Base-by-base conservation (phyloP, 2,797 vertebrate genomes). In the Anguilla marmorata region DNA sequence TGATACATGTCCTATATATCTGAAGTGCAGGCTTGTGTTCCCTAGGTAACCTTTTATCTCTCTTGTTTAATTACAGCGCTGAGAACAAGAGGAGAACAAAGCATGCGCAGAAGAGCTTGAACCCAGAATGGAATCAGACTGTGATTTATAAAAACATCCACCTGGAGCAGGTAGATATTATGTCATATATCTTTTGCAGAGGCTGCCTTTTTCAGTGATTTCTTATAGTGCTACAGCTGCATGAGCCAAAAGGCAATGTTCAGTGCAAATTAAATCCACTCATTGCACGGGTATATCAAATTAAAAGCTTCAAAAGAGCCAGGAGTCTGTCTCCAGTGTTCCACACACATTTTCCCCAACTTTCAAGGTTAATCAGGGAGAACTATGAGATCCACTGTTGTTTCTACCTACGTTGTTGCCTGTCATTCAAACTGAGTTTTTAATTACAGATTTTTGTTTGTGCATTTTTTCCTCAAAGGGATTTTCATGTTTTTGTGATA, bases 91-190 rank as follows among this genome's bases (percentile, higher is more conserved):
- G 98, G 92, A 97, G 97, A 89, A 99, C 97, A 90, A 99, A 99
- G 91, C 97, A 99, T 74, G 93, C 97, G 45, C 98, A 99, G 95
- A 99, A 98, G 94, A 99, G 98, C 90, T 93, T 97, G 95, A 99
- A 99, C 94, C 99, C 98, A 56, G 99, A 99, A 92, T 99, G 99
- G 99, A 99, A 99, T 96, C 99, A 99, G 96, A 99, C 98, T 0
- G 99, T 99, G 89, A 99, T 99, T 95, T 99, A 99, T 94, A 99
- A 99, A 96, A 99, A 98, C 92, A 99, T 99, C 92, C 98, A 98
- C 91, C 91, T 96, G 87, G 99, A 99, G 91, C 98, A 99, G 98
- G 99, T 99, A 94, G 52, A 87, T 6, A 41, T 63, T 58, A 37
- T 21, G 5, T 30, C 21, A 6, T 74, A 30, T 33, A 48, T 58